Evolutionary conservation across 2,888 invertebrate species (phyloP), one percentile per base, ranked within the genome.

Genomic region (Gortyna flavago): DNA sequence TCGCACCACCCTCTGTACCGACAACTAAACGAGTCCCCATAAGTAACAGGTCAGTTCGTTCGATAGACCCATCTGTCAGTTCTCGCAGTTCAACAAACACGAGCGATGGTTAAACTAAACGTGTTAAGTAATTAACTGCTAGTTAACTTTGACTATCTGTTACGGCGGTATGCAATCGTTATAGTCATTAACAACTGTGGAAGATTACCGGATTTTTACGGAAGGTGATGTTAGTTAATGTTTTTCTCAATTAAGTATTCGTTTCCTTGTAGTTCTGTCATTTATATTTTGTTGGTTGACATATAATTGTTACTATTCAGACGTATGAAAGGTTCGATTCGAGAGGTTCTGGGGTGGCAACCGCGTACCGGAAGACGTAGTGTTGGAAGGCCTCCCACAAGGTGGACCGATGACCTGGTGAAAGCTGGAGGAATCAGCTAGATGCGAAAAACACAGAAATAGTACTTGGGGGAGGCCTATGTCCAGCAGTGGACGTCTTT

Each of bases 111-210:
- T 86, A 18, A 92, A 92, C 89, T 86, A 44, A 93, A 93, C 90
- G 91, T 90, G 93, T 91, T 90, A 89, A 90, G 89, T 89, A 89
- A 91, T 93, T 92, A 91, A 89, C 88, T 88, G 70, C 71, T 82
- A 84, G 77, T 86, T 85, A 83, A 83, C 78, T 79, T 74, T 72
- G 54, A 68, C 54, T 81, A 78, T 80, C 74, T 81, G 41, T 83
- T 76, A 61, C 65, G 61, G 68, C 70, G 89, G 89, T 88, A 91
- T 91, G 89, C 86, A 86, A 86, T 84, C 54, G 69, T 29, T 77
- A 29, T 13, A 67, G 68, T 61, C 75, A 83, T 84, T 83, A 87
- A 69, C 82, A 78, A 51, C 77, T 59, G 77, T 80, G 82, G 79
- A 87, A 87, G 67, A 67, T 79, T 79, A 79, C 76, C 32, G 66